A percentile compares a stretch with the other conserved stretches of the same genome.
Conservation (phyloP, 1,140 invertebrate genomes). For the Drusus annulatus region DNA sequence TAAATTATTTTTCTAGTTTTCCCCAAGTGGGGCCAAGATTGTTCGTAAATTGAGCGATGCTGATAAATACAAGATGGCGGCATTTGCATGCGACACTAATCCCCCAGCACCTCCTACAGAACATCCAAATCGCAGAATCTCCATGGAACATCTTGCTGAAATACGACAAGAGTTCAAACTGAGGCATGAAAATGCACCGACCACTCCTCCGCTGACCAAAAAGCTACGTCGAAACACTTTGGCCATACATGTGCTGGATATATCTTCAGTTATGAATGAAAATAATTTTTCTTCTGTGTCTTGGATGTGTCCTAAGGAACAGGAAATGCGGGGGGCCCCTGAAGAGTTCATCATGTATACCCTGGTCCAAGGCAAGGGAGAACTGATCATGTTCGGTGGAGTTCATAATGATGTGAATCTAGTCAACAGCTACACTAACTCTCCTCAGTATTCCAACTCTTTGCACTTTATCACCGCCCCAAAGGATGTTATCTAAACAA, state of each 20-base stretch:
- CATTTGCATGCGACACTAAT: constrained; percentile 72
- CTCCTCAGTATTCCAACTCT: constrained; percentile 83
- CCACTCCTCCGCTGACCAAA: constrained; percentile 66
- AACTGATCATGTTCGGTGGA: constrained; percentile 95
- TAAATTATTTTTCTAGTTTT: constrained; percentile 62
- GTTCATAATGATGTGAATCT: constrained; percentile 82
- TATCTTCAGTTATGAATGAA: constrained; percentile 78
- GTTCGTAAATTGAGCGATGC: constrained; percentile 70
- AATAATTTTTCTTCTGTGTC: constrained; percentile 77
- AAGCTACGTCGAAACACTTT: constrained; percentile 76
- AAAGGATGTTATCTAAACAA: constrained; percentile 79
- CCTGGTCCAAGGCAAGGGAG: constrained; percentile 89
- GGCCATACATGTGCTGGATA: constrained; percentile 90
- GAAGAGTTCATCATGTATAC: constrained; percentile 93
- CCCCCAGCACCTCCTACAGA: constrained; percentile 63
- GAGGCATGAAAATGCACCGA: constrained; percentile 61
- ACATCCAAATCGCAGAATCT: constrained; percentile 68
- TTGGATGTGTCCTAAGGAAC: constrained; percentile 82
- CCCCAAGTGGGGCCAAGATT: constrained; percentile 68
- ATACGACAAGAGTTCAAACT: no score
- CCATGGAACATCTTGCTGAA: constrained; percentile 63
- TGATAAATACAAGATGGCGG: constrained; percentile 74
- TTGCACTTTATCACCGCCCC: constrained; percentile 85
- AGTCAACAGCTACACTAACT: constrained; percentile 68
- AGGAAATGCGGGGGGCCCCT: constrained; percentile 78